phyloP scores from a whole-genome alignment of 2,888 invertebrate species.

The Caenorhabditis doughertyi region DNA sequence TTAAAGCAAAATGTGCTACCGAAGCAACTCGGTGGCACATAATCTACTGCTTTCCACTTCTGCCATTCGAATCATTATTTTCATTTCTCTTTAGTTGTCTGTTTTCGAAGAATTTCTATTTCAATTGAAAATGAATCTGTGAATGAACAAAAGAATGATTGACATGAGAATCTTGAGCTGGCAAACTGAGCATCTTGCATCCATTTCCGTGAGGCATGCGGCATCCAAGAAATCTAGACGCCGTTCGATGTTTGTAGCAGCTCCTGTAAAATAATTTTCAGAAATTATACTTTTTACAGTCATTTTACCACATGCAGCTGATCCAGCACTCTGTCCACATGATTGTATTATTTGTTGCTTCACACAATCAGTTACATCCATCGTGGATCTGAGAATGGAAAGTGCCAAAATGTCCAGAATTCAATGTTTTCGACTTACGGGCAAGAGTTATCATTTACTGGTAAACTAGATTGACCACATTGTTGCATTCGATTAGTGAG shows the following conservation, averaged over 20 bases:
- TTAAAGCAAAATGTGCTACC: conserved; percentile 16
- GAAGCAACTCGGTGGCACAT: conserved; percentile 27
- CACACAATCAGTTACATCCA: conserved; percentile 54
- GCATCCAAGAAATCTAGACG: conserved; percentile 64
- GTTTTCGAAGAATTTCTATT: conserved; percentile 4
- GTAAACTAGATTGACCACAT: conserved; percentile 52
- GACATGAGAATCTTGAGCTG: conserved; percentile 41
- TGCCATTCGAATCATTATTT: conserved; percentile 18
- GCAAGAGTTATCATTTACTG: conserved; percentile 33
- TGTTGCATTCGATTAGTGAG: conserved; percentile 58
- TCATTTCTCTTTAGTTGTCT: conserved; percentile 8
- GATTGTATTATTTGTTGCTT: conserved; percentile 38
- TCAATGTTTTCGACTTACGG: conserved; percentile 46
- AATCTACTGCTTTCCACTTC: conserved; percentile 18
- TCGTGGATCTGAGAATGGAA: conserved; percentile 40
- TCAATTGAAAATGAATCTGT: conserved; percentile 36
- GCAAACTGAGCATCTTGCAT: conserved; percentile 53
- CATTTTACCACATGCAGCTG: conserved; percentile 51
- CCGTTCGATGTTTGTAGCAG: conserved; percentile 65
- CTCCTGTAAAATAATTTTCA: conserved; percentile 27
- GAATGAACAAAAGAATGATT: conserved; percentile 16
- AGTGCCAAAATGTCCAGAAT: background rate
- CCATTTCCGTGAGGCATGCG: conserved; percentile 66
- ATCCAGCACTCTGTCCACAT: conserved; percentile 49
- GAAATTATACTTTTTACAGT: background rate